Conservation (phyloP, 2,888 invertebrate species). For the Chorisops tibialis region DNA sequence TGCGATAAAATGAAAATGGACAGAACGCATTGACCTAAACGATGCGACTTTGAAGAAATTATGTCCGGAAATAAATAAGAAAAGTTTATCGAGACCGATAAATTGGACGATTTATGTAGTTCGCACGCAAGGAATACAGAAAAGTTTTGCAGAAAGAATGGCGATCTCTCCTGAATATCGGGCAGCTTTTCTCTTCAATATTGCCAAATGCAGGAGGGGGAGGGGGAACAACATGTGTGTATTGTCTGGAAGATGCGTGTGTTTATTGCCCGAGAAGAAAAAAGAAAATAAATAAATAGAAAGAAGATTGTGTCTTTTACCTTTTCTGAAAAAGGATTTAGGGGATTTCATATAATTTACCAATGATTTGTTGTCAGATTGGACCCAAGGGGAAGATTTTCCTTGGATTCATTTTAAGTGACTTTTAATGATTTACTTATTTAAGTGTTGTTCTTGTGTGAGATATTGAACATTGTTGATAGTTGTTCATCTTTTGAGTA, state of each 20-base stretch:
- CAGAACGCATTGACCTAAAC: slow-evolving; percentile 20
- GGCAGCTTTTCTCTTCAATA: too few species aligned
- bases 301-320: slow-evolving; percentile 15
- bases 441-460: too few species aligned
- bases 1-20: slow-evolving; percentile 13
- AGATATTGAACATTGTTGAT: too few species aligned
- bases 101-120: slow-evolving; percentile 34
- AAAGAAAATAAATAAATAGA: too few species aligned
- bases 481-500: too few species aligned
- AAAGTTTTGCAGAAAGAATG: not conserved
- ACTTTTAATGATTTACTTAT: slow-evolving; percentile 28
- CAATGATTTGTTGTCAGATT: slow-evolving; percentile 31
- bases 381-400: slow-evolving; percentile 8
- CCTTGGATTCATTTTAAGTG: slow-evolving; percentile 19
- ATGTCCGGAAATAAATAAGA: slow-evolving; percentile 27
- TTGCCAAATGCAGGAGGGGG: too few species aligned
- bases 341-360: slow-evolving; percentile 29
- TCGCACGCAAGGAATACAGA: slow-evolving; percentile 28
- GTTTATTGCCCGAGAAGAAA: slow-evolving; percentile 5
- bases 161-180: too few species aligned
- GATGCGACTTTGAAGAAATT: slow-evolving; percentile 23
- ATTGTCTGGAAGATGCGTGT: slow-evolving; percentile 19
- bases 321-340: slow-evolving; percentile 10
- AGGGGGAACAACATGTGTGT: not conserved
- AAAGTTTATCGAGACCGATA: slow-evolving; percentile 34